These are phyloP conservation scores for Iphiclides podalirius DNA, from an alignment of 2,888 invertebrate genomes.

Conservation along the genomic window DNA sequence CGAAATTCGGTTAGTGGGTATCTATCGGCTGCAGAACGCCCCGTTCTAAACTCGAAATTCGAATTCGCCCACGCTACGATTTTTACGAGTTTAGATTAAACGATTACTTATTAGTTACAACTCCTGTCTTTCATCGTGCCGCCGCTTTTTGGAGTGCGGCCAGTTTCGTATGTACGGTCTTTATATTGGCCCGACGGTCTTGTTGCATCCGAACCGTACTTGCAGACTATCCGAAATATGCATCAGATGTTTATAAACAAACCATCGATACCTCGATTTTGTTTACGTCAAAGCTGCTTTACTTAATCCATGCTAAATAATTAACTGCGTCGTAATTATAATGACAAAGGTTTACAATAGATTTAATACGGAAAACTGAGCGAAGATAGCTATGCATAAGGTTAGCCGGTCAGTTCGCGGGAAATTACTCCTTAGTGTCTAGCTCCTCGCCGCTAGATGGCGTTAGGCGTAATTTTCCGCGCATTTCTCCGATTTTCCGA, in stretches of 20 bases:
- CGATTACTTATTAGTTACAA: constrained; percentile 7
- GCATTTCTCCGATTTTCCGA: constrained; percentile 49
- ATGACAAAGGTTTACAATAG: neutral
- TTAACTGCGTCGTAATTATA: too few species aligned
- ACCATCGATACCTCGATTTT: constrained; percentile 6
- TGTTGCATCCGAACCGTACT: neutral
- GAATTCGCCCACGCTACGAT: neutral
- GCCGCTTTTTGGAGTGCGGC: constrained; percentile 1
- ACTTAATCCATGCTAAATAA: too few species aligned
- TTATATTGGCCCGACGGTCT: too few species aligned
- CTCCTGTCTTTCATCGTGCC: constrained; percentile 8
- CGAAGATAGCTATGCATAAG: neutral
- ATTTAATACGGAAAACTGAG: neutral
- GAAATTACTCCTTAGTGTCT: constrained; percentile 26
- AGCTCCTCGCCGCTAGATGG: constrained; percentile 68
- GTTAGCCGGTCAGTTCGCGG: neutral
- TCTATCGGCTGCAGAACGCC: constrained; percentile 24
- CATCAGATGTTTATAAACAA: neutral
- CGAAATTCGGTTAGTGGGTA: constrained; percentile 78
- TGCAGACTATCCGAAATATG: neutral
- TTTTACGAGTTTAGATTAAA: constrained; percentile 4
- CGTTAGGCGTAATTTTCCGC: constrained; percentile 49
- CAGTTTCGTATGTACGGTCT: neutral
- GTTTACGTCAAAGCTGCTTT: too few species aligned
- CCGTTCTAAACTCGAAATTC: neutral